Evolutionary conservation across 1,140 invertebrate genomes (phyloP), one percentile per base, ranked within the genome.

Genomic region (Hydropsyche tenuis): DNA sequence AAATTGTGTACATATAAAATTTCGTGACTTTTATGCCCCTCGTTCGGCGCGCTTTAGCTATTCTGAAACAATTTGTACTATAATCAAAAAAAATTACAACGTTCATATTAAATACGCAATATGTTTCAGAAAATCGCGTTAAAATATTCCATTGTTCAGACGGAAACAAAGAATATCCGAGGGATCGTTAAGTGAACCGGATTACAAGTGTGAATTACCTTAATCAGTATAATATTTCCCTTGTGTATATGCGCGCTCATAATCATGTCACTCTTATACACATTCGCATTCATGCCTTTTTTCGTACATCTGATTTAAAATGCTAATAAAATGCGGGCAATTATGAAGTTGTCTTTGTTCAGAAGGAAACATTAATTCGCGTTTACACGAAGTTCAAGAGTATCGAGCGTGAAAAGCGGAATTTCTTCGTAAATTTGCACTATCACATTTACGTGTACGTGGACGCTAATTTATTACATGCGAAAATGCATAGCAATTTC

Each of bases 341-440:
- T 53, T 18, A 18, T 20, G 48, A 53, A 18, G 16, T 53, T 20
- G 48, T 20, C 48, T 53, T 53, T 53, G 48, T 53, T 53, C 20
- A 6, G 16, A 53, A 53, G 16, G 48, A 18, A 53, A 53, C 9
- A 53, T 53, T 53, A 53, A 53, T 53, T 53, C 20, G 48, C n/a
- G 20, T 2, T 18, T 53, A 53, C 48, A 53, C 48, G 5, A 9
- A 53, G 9, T 53, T 53, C 48, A 20, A 16, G 48, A 20, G 48
- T 53, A 18, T 53, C 48, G 48, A 18, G 48, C 48, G 48, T 53
- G 48, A 53, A 53, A 53, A 53, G 48, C 48, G 48, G 16, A 14
- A 18, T 53, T 16, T 53, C 20, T 9, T 18, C 20, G 14, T 18
- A 20, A 53, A 53, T 53, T 53, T 53, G 48, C 48, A 53, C 20